phyloP scores from a whole-genome alignment of 1,140 invertebrate species.

The Zaprionus gabonicus region DNA sequence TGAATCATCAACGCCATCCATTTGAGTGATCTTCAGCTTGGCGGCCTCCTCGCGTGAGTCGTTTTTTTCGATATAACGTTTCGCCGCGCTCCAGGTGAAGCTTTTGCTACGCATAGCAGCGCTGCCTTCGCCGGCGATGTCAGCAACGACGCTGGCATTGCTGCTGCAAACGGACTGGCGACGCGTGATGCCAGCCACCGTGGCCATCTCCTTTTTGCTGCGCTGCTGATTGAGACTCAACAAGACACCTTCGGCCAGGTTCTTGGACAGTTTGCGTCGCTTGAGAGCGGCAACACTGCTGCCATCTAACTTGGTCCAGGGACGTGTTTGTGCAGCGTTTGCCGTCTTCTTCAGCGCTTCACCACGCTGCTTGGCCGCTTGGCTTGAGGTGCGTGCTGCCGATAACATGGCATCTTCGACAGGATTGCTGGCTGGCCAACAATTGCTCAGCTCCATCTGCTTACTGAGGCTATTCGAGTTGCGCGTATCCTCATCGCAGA shows the following conservation, averaged over 20 bases:
- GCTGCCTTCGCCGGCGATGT: conserved; percentile 12
- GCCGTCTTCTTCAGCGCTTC: conserved; percentile 87
- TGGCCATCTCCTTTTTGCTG: conserved; percentile 72
- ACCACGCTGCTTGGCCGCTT: conserved; percentile 77
- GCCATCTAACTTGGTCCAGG: conserved; percentile 85
- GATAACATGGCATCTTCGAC: conserved; percentile 87
- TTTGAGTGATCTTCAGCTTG: conserved; percentile 87
- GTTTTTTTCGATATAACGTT: conserved; percentile 74
- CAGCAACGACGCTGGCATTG: conserved; percentile 43
- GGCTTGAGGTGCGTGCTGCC: conserved; percentile 78
- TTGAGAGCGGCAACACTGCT: conserved; percentile 89
- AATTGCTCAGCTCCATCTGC: conserved; percentile 61
- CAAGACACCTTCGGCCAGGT: conserved; percentile 85
- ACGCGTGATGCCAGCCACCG: conserved; percentile 60
- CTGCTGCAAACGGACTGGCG: conserved; percentile 59
- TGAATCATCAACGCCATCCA: conserved; percentile 91
- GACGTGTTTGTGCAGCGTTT: conserved; percentile 87
- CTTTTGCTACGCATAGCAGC: conserved; percentile 64
- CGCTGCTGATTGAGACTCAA: conserved; percentile 84
- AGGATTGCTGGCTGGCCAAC: conserved; percentile 86
- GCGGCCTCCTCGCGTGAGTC: conserved; percentile 86
- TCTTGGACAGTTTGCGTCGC: conserved; percentile 87
- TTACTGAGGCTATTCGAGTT: conserved; percentile 70
- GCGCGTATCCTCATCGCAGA: conserved; percentile 84
- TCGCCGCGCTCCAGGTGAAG: conserved; percentile 84